Base-by-base conservation (phyloP, 2,797 vertebrate species). In the Sebastes flavidus region DNA sequence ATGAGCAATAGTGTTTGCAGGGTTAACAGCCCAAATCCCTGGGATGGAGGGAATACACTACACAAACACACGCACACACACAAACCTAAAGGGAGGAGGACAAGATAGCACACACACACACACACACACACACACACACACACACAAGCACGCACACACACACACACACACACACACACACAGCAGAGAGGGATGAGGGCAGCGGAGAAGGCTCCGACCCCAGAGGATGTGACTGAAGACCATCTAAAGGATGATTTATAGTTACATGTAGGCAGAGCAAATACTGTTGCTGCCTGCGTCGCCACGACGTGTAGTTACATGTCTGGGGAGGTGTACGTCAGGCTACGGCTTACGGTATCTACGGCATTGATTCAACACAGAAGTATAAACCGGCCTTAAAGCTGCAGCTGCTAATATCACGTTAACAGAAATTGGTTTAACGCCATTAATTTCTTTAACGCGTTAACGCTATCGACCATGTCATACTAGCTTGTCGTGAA, bases 1-100 rank as follows among this genome's bases (percentile, higher is more conserved):
- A 89, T 92, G 81, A 92, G 86, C 6, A 77, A 73, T 75, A 27
- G 81, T 91, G 87, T 93, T 91, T 84, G 87, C 72, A 65, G 82
- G 88, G 84, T 88, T 89, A 93, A 90, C 83, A 65, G 80, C 52
- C 71, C 69, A 34, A 79, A 86, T 69, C 73, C 38, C 12, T 6
- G 62, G 75, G 78, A 80, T 20, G 42, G 61, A 83, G 84, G 75
- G 61, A 75, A 77, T 49, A 78, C 65, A 72, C 75, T 75, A 30
- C 46, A 70, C 36, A 78, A 65, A 54, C 34, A 71, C 13, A 72
- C 30, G 63, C 22, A 83, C 54, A 67, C 38, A 73, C 61, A 81
- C 73, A 66, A 61, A 52, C 54, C 62, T 32, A 32, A 12, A 49
- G 54, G 42, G 29, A 66, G 27, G n/a, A 29, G 18, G 52, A 14